Evolutionary conservation across 2,888 invertebrate species (phyloP).

Genomic region (Protonemura montana): DNA sequence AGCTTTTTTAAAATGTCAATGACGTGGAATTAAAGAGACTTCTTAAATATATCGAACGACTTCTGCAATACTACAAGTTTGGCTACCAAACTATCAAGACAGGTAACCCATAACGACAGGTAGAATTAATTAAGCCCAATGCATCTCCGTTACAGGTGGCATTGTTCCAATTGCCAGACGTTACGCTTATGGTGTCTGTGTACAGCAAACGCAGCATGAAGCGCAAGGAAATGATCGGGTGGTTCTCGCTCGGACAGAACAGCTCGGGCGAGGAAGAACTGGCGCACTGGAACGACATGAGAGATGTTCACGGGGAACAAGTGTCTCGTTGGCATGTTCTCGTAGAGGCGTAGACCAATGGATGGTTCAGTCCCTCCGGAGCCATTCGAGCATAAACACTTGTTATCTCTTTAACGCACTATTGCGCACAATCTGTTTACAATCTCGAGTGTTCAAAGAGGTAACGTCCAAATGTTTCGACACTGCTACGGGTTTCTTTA

Average conservation of each 20-base stretch:
- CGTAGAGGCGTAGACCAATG: constrained; percentile 63
- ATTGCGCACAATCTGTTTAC: constrained; percentile 18
- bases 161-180: constrained; percentile 92
- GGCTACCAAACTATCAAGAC: too few species aligned
- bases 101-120: too few species aligned
- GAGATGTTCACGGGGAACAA: constrained; percentile 84
- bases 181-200: constrained; percentile 92
- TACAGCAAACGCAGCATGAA: constrained; percentile 93
- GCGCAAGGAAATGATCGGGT: constrained; percentile 95
- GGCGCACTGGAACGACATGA: constrained; percentile 93
- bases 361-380: background rate
- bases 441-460: background rate
- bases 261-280: constrained; percentile 91
- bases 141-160: constrained; percentile 73
- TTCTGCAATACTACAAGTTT: too few species aligned
- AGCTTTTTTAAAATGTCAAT: too few species aligned
- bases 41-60: too few species aligned
- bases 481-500: background rate
- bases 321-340: constrained; percentile 94
- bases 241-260: constrained; percentile 93
- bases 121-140: background rate
- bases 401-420: constrained; percentile 13
- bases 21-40: too few species aligned
- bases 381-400: background rate
- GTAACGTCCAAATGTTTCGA: background rate